These are phyloP conservation scores for Xenops minutus DNA, from an alignment of 2,797 vertebrate species.

Conservation along the genomic window DNA sequence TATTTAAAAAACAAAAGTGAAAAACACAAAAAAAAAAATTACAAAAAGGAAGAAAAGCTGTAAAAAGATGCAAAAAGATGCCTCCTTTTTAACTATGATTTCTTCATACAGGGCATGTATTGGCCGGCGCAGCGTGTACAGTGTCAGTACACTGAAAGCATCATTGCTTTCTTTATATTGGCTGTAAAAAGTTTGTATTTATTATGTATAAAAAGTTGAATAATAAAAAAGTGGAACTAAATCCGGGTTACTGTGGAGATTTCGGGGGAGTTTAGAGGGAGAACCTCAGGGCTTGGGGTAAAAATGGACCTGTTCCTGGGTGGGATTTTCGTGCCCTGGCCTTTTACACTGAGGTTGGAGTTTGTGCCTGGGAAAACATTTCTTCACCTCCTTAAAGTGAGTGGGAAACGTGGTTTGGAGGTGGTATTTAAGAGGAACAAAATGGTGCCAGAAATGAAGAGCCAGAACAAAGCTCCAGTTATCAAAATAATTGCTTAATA, in stretches of 20 bases:
- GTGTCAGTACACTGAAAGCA: slow-evolving; percentile 81
- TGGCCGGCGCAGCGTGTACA: slow-evolving; percentile 71
- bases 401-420: neutral
- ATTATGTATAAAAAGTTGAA: slow-evolving; percentile 99
- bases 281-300: neutral
- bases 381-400: rapidly evolving
- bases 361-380: neutral
- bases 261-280: rapidly evolving
- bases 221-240: slow-evolving; percentile 88
- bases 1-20: slow-evolving; percentile 76
- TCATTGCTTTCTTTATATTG: slow-evolving; percentile 90
- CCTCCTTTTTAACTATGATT: slow-evolving; percentile 83
- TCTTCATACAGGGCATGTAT: slow-evolving; percentile 76
- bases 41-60: slow-evolving; percentile 69
- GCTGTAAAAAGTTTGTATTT: slow-evolving; percentile 99
- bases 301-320: rapidly evolving
- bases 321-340: rapidly evolving
- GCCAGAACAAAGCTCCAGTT: neutral
- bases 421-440: neutral
- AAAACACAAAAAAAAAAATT: slow-evolving; percentile 58
- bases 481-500: neutral
- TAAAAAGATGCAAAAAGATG: slow-evolving; percentile 80
- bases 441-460: neutral
- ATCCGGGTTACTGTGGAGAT: neutral
- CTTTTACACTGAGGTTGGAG: neutral